Conservation (phyloP, 2,888 invertebrate species). For the Ochropleura leucogaster region DNA sequence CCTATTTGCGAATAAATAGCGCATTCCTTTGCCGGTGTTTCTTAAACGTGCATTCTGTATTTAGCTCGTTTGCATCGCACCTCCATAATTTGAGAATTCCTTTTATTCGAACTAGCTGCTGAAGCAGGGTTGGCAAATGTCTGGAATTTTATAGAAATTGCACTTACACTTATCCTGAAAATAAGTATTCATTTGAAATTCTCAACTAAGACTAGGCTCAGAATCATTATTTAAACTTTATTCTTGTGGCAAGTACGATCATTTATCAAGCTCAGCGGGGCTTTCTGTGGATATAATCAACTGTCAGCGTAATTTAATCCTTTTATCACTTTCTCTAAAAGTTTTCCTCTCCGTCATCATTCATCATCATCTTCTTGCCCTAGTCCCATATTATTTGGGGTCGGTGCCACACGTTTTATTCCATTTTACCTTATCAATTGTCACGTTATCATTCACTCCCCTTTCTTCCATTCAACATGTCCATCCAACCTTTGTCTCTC, state of each 20-base stretch:
- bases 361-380: not conserved
- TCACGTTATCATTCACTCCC: not conserved
- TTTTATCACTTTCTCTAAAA: constrained; percentile 30
- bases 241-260: not conserved
- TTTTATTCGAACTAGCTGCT: constrained; percentile 61
- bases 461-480: not conserved
- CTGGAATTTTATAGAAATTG: not conserved
- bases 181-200: constrained; percentile 10
- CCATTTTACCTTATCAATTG: not conserved
- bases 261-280: constrained; percentile 14
- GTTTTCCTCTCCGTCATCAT: not conserved
- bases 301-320: constrained; percentile 10
- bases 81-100: constrained; percentile 68
- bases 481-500: too few species aligned
- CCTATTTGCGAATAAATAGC: constrained; percentile 64
- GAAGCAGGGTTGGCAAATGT: constrained; percentile 55
- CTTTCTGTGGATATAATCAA: constrained; percentile 3
- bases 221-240: constrained; percentile 4
- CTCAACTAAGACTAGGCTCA: not conserved
- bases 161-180: not conserved
- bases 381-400: not conserved
- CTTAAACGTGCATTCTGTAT: constrained; percentile 67
- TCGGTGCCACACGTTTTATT: not conserved
- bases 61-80: constrained; percentile 69
- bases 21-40: constrained; percentile 57